Percentiles rank a stretch among this genome's conserved stretches.
phyloP scores from a whole-genome alignment of 2,888 invertebrate species.

The Desoria tigrina region DNA sequence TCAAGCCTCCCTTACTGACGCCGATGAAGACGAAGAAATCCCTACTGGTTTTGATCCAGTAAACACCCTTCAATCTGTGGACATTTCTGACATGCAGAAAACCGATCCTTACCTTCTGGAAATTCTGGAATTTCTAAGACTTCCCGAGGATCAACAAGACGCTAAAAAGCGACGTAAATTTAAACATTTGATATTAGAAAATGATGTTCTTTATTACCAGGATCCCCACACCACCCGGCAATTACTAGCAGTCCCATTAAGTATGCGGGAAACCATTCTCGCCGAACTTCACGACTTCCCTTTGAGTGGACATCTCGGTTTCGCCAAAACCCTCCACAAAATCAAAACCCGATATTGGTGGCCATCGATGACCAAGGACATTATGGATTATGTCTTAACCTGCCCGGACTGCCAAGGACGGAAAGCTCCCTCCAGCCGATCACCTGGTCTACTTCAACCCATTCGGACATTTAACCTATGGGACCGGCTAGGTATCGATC shows the following conservation, averaged over 20 bases:
- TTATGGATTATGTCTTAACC: too few species aligned
- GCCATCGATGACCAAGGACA: background rate
- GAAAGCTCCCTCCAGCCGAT: background rate
- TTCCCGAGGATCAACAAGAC: background rate
- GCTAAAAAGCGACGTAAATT: background rate
- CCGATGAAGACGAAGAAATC: background rate
- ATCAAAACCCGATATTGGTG: background rate
- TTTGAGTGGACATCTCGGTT: background rate
- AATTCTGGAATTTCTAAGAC: background rate
- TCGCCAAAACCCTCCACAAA: too few species aligned
- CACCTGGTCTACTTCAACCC: background rate
- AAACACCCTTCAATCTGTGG: background rate
- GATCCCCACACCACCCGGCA: background rate
- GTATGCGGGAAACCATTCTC: too few species aligned
- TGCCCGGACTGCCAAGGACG: too few species aligned
- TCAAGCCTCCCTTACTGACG: too few species aligned
- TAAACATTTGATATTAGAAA: background rate
- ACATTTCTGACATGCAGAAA: background rate
- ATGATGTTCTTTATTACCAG: too few species aligned
- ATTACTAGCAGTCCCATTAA: background rate
- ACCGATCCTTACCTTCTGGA: background rate
- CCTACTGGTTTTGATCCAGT: background rate
- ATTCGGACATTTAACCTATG: background rate
- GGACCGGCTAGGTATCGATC: background rate
- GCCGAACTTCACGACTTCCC: background rate